These are phyloP conservation scores for Sycobia sp. DNA, from an alignment of 1,140 invertebrate species.

Conservation along the genomic window DNA sequence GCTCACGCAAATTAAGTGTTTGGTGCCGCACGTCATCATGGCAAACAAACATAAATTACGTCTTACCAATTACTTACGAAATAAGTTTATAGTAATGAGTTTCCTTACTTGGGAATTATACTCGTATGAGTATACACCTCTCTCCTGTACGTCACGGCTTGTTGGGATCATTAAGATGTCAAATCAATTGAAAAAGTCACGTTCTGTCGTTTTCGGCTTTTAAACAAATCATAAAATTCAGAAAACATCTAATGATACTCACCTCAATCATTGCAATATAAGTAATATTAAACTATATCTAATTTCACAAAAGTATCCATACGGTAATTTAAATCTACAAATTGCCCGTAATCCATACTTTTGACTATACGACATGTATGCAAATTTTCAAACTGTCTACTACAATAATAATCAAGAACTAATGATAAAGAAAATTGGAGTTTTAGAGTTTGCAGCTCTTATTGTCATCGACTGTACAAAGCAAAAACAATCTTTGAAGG, in stretches of 20 bases:
- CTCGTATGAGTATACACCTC: conserved; percentile 49
- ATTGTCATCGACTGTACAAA: conserved; percentile 11
- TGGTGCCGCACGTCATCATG: not conserved
- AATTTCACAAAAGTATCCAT: conserved; percentile 47
- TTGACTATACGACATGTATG: conserved; percentile 44
- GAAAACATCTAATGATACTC: not conserved
- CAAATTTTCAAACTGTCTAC: conserved; percentile 45
- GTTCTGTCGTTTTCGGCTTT: conserved; percentile 39
- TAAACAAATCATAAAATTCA: conserved; percentile 36
- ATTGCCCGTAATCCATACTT: conserved; percentile 40
- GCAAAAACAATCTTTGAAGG: not conserved
- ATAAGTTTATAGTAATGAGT: conserved; percentile 27
- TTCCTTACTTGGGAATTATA: conserved; percentile 52
- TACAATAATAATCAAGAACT: conserved; percentile 39
- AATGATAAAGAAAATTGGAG: conserved; percentile 18
- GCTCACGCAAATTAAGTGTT: not conserved
- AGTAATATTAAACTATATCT: conserved; percentile 44
- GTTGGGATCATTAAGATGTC: conserved; percentile 42
- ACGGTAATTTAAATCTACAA: conserved; percentile 45
- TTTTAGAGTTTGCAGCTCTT: not conserved
- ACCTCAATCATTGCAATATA: conserved; percentile 22
- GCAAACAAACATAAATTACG: not conserved
- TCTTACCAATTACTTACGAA: not conserved
- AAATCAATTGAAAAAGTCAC: conserved; percentile 42
- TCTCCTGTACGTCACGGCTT: conserved; percentile 43